These are phyloP conservation scores for Chelmon rostratus DNA, from an alignment of 2,797 vertebrate species.

Conservation along the genomic window DNA sequence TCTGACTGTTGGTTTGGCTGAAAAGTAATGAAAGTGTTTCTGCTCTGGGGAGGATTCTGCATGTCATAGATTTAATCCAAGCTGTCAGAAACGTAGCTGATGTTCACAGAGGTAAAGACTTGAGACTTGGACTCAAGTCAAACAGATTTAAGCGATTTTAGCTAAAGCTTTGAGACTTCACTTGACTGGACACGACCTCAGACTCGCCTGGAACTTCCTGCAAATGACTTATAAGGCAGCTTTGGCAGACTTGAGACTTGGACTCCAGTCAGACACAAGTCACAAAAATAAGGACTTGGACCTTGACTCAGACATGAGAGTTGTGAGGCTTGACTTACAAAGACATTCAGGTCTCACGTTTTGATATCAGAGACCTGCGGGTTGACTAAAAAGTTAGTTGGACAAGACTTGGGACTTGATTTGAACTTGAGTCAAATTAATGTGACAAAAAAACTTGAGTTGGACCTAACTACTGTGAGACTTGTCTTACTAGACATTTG, in stretches of 20 bases:
- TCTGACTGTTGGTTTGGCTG: not conserved
- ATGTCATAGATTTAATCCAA: not conserved
- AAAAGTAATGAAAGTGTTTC: conserved; percentile 9
- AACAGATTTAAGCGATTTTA: too few relatives aligned
- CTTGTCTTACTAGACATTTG: not conserved
- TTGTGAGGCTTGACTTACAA: not conserved
- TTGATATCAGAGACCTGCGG: not conserved
- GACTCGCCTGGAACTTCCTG: not conserved
- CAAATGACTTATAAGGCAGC: not conserved
- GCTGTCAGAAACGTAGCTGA: not conserved
- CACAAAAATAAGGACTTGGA: not conserved
- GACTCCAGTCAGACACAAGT: not conserved
- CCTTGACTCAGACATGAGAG: not conserved
- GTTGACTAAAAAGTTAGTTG: not conserved
- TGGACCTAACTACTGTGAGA: not conserved
- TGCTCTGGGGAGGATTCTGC: not conserved
- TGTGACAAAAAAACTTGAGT: not conserved
- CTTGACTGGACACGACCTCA: too few relatives aligned
- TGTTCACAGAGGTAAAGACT: not conserved
- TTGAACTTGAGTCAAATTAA: not conserved
- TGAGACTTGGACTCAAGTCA: not conserved
- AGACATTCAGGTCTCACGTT: not conserved
- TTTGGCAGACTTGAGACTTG: not conserved
- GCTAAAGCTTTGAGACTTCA: not conserved
- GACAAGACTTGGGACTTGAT: not conserved